Conservation (phyloP, 2,888 invertebrate species). For the Aphelenchoides bicaudatus region DNA sequence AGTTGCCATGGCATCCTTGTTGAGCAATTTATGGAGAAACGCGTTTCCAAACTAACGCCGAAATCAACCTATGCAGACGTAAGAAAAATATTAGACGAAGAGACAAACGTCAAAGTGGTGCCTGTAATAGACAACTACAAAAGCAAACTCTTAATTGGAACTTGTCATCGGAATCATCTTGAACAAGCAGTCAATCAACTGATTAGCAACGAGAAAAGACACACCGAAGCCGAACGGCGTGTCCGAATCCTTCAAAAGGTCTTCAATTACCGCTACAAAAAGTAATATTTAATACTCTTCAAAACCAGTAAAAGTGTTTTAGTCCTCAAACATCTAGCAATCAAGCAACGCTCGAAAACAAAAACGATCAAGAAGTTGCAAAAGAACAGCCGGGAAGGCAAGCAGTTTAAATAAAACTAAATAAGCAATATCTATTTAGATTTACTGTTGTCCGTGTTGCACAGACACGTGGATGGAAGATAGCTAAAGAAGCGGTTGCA, state of each 20-base stretch:
- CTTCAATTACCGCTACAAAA: too few species aligned
- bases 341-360: too few species aligned
- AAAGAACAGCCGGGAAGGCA: background rate
- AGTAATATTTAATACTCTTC: background rate
- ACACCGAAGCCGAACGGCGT: conserved; percentile 22
- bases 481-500: too few species aligned
- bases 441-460: background rate
- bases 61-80: conserved; percentile 81
- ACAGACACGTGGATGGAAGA: too few species aligned
- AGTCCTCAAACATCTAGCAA: background rate
- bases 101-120: conserved; percentile 75
- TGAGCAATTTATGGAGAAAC: conserved; percentile 91
- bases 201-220: conserved; percentile 47
- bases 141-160: conserved; percentile 84
- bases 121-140: conserved; percentile 86
- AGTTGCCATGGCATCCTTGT: conserved; percentile 65
- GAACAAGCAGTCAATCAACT: conserved; percentile 51
- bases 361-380: too few species aligned
- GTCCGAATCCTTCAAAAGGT: background rate
- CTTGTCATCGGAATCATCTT: conserved; percentile 62
- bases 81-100: conserved; percentile 76
- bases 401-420: background rate
- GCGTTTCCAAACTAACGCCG: conserved; percentile 66
- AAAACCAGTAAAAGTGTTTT: background rate
- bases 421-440: background rate